Percentiles rank a stretch among this genome's conserved stretches.
phyloP scores from a whole-genome alignment of 1,140 invertebrate species.

The Drosophila bifasciata region DNA sequence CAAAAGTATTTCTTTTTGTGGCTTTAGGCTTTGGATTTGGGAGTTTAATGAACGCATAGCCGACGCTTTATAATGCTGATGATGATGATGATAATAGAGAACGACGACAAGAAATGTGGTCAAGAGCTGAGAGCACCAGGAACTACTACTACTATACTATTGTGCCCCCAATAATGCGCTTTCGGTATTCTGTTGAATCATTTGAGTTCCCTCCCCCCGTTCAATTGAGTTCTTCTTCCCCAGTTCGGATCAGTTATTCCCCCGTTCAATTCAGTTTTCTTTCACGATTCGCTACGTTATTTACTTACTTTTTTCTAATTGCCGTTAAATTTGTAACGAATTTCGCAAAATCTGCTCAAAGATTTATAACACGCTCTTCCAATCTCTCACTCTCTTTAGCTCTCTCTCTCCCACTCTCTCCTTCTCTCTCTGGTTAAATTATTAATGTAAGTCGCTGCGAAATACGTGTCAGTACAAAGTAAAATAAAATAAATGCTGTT shows the following conservation, averaged over 20 bases:
- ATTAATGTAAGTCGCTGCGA: constrained; percentile 8
- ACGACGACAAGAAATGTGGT: constrained; percentile 51
- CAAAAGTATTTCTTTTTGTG: constrained; percentile 30
- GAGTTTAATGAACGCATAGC: constrained; percentile 55
- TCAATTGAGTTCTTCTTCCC: neutral
- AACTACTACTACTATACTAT: too few relatives aligned
- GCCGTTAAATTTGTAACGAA: constrained; percentile 68
- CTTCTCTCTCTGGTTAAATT: constrained; percentile 3
- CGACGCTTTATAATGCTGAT: constrained; percentile 5
- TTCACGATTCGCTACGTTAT: constrained; percentile 20
- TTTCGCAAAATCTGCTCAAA: constrained; percentile 25
- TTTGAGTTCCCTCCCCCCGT: too few relatives aligned
- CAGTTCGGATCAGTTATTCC: too few relatives aligned
- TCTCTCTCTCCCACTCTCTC: too few relatives aligned
- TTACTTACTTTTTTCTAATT: constrained; percentile 68
- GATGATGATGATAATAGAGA: constrained; percentile 36
- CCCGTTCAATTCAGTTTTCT: constrained; percentile 1
- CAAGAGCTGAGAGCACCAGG: constrained; percentile 37
- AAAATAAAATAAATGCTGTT: constrained; percentile 19
- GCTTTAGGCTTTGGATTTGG: constrained; percentile 16
- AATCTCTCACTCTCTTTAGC: neutral
- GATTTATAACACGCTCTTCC: constrained; percentile 16
- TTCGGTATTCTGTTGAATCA: constrained; percentile 52
- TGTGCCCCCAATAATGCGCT: constrained; percentile 39
- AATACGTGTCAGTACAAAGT: constrained; percentile 41